Conservation (phyloP, 2,888 invertebrate species). For the Megalurothrips usitatus region DNA sequence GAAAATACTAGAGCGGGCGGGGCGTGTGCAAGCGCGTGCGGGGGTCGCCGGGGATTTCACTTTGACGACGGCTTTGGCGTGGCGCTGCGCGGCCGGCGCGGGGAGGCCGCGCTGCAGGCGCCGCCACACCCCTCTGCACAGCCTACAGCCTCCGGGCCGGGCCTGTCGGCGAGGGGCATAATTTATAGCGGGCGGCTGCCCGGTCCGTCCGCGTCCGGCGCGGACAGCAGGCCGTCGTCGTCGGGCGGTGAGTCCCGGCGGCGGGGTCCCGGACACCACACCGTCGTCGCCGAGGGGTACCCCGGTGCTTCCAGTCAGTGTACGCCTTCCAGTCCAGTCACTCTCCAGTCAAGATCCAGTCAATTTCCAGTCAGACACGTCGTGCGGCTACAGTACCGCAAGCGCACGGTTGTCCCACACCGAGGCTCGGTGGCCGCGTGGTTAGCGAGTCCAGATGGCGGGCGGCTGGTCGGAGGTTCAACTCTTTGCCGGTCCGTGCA, state of each 20-base stretch:
- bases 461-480: too few relatives aligned
- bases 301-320: too few relatives aligned
- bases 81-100: not conserved
- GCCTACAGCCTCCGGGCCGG: not conserved
- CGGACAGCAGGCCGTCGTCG: not conserved
- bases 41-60: not conserved
- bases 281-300: too few relatives aligned
- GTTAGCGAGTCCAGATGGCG: too few relatives aligned
- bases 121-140: not conserved
- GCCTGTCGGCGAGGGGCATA: conserved; percentile 22
- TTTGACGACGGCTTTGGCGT: not conserved
- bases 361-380: too few relatives aligned
- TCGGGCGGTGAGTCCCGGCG: not conserved
- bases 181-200: not conserved
- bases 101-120: not conserved
- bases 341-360: too few relatives aligned
- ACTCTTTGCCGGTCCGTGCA: too few relatives aligned
- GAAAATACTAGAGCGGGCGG: not conserved
- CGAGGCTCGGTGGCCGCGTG: too few relatives aligned
- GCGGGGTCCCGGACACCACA: too few relatives aligned
- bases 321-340: too few relatives aligned
- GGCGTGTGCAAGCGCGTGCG: not conserved
- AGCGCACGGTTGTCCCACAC: too few relatives aligned
- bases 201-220: not conserved
- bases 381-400: too few relatives aligned